A percentile compares a stretch with the other conserved stretches of the same genome.
phyloP scores from a whole-genome alignment of 1,140 invertebrate species.

The Triops longicaudatus region DNA sequence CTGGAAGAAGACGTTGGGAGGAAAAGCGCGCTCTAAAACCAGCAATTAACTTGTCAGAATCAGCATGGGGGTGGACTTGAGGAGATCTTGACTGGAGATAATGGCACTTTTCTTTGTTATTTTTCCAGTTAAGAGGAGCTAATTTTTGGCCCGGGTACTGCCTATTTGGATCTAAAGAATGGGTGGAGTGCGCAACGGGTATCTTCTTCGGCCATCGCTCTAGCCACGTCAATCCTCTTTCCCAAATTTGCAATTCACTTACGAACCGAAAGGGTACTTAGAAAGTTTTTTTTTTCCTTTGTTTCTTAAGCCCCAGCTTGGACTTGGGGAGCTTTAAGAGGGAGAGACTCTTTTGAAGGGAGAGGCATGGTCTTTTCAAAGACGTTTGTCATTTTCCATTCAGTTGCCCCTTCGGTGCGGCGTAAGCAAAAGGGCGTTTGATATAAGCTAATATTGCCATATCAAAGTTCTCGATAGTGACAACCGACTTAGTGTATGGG shows the following conservation, averaged over 20 bases:
- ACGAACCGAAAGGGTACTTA: not conserved
- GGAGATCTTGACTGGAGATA: not conserved
- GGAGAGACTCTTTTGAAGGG: not conserved
- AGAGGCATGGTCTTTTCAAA: not conserved
- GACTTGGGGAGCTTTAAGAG: not conserved
- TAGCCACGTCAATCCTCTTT: not conserved
- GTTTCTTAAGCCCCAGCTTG: not conserved
- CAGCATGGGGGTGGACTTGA: constrained; percentile 8
- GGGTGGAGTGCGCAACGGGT: constrained; percentile 3
- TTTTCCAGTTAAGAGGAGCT: not conserved
- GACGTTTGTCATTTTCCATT: not conserved
- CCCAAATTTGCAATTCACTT: constrained; percentile 12
- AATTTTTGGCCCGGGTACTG: not conserved
- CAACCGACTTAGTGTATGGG: not conserved
- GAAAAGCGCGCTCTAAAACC: not conserved
- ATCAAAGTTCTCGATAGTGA: not conserved
- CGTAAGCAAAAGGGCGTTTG: not conserved
- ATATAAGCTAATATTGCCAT: not conserved
- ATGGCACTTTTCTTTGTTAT: not conserved
- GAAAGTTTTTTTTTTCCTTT: not conserved
- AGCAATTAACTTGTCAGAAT: constrained; percentile 6
- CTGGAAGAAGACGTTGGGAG: not conserved
- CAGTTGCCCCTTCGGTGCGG: not conserved
- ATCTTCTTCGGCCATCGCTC: constrained; percentile 11
- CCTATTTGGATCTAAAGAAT: not conserved